phyloP scores from a whole-genome alignment of 2,113 vertebrate genomes.

The Spheniscus mendiculus region DNA sequence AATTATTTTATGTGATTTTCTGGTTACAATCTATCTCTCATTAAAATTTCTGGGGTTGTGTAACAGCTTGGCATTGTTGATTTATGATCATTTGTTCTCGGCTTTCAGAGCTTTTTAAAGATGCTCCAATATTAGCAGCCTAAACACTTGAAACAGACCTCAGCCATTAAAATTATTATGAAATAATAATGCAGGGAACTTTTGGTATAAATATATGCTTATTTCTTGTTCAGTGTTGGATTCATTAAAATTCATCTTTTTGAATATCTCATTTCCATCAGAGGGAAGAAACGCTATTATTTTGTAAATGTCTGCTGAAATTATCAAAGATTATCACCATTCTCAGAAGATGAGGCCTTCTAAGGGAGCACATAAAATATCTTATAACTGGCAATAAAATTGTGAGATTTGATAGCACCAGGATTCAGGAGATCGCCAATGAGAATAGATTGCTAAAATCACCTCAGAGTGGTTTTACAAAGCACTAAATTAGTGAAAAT shows the following conservation, averaged over 20 bases:
- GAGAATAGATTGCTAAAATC: background rate
- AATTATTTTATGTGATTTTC: background rate
- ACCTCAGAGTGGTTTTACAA: background rate
- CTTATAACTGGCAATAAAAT: background rate
- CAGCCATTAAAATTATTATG: background rate
- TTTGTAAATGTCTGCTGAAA: constrained; percentile 17
- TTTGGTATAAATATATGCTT: background rate
- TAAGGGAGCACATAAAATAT: background rate
- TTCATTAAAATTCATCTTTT: background rate
- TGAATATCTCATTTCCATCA: background rate
- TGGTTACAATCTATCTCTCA: background rate
- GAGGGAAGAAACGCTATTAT: background rate
- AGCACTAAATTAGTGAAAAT: constrained; percentile 14
- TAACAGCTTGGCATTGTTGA: background rate
- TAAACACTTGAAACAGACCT: background rate
- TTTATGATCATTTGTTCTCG: background rate
- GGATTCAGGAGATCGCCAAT: background rate
- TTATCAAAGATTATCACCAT: background rate
- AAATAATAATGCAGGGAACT: background rate
- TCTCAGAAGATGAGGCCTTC: background rate
- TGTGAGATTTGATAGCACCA: background rate
- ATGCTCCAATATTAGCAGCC: background rate
- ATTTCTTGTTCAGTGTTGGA: background rate
- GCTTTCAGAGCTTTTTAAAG: background rate
- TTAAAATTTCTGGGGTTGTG: background rate